A percentile compares a stretch with the other conserved stretches of the same genome.
These are phyloP conservation scores for Urosaurus nigricauda DNA, from an alignment of 2,797 vertebrate genomes.

Conservation along the genomic window DNA sequence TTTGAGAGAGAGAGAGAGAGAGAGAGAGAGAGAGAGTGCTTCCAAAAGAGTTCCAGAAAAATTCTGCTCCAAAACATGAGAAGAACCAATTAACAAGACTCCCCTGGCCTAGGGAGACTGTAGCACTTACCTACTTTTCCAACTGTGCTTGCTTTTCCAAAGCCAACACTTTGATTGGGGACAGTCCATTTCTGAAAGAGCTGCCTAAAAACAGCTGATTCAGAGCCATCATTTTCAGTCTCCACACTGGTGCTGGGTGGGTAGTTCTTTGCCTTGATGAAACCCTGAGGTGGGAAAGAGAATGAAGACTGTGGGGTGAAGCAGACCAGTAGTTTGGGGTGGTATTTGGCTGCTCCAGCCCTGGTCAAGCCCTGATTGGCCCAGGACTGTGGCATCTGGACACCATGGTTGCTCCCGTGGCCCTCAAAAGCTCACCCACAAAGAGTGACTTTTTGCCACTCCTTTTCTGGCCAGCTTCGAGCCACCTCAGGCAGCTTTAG, in stretches of 20 bases:
- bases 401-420: too few species aligned
- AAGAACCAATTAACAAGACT: neutral
- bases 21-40: neutral
- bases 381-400: too few species aligned
- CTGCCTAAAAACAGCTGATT: constrained; percentile 86
- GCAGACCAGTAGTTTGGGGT: too few species aligned
- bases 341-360: too few species aligned
- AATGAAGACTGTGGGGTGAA: neutral
- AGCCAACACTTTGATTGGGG: constrained; percentile 76
- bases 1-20: neutral
- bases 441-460: too few species aligned
- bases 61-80: neutral
- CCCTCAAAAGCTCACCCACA: too few species aligned
- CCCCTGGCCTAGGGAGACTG: neutral
- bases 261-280: constrained; percentile 89
- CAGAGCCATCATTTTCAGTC: constrained; percentile 85
- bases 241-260: constrained; percentile 82
- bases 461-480: too few species aligned
- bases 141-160: constrained; percentile 79
- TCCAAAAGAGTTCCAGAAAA: neutral
- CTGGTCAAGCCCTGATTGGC: too few species aligned
- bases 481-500: too few species aligned
- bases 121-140: constrained; percentile 85
- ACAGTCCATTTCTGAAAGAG: constrained; percentile 89
- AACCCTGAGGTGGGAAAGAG: constrained; percentile 73